Percentiles rank a stretch among this genome's conserved stretches.
These are phyloP conservation scores for Gasteruption jaculator DNA, from an alignment of 2,888 invertebrate species.

Conservation along the genomic window DNA sequence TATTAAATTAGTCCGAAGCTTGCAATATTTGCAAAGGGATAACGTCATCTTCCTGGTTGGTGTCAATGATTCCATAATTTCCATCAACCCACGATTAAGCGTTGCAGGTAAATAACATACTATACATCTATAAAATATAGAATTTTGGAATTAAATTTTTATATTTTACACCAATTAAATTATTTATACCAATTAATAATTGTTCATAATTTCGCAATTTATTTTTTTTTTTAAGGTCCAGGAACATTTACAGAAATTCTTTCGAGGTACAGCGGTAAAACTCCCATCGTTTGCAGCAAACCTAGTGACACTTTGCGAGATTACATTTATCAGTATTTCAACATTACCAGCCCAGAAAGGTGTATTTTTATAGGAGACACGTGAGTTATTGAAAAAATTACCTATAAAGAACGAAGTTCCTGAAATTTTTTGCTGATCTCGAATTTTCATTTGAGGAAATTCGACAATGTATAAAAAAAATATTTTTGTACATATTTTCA, in stretches of 20 bases:
- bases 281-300: constrained; percentile 54
- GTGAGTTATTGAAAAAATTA: constrained; percentile 28
- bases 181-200: neutral
- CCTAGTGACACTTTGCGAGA: constrained; percentile 50
- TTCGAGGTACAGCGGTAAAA: constrained; percentile 46
- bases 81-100: constrained; percentile 41
- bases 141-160: neutral
- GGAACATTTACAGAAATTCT: constrained; percentile 52
- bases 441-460: neutral
- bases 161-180: neutral
- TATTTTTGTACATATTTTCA: constrained; percentile 2
- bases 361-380: constrained; percentile 44
- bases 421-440: neutral
- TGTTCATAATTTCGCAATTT: neutral
- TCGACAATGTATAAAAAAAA: neutral
- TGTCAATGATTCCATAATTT: constrained; percentile 52
- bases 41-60: constrained; percentile 57
- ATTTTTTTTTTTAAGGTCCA: constrained; percentile 44
- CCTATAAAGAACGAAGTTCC: neutral
- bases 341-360: constrained; percentile 30
- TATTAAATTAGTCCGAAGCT: constrained; percentile 54
- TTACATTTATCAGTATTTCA: constrained; percentile 38
- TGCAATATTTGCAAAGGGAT: constrained; percentile 52
- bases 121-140: constrained; percentile 17
- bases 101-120: constrained; percentile 51